A percentile compares a stretch with the other conserved stretches of the same genome.
phyloP scores from a whole-genome alignment of 2,113 vertebrate species.

The Larimichthys polyactis region DNA sequence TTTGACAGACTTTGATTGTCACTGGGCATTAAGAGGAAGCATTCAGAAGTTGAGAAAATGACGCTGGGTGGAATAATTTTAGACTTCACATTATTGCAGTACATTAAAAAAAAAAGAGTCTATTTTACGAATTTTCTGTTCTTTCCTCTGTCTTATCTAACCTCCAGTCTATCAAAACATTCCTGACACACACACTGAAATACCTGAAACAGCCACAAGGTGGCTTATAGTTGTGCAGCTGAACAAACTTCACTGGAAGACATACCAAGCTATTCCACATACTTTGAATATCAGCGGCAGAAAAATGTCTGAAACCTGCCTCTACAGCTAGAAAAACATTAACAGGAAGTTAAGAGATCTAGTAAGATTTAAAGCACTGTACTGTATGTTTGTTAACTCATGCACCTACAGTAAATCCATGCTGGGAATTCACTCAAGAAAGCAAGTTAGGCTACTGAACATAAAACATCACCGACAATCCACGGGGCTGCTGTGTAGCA shows the following conservation, averaged over 20 bases:
- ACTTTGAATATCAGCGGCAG: conserved; percentile 13
- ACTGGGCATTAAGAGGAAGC: conserved; percentile 56
- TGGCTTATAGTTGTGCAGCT: conserved; percentile 60
- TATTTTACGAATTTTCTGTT: not conserved
- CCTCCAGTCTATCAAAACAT: conserved; percentile 49
- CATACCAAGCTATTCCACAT: conserved; percentile 28
- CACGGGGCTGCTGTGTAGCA: conserved; percentile 43
- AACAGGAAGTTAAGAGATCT: conserved; percentile 16
- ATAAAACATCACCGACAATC: conserved; percentile 35
- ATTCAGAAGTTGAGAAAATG: conserved; percentile 29
- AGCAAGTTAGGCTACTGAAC: conserved; percentile 10
- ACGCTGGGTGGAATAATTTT: conserved; percentile 29
- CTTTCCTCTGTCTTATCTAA: conserved; percentile 2
- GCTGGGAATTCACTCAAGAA: conserved; percentile 43
- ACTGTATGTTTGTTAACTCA: conserved; percentile 40
- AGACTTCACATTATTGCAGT: conserved; percentile 46
- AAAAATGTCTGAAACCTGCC: conserved; percentile 31
- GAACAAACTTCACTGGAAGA: conserved; percentile 55
- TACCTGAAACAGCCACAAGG: conserved; percentile 67
- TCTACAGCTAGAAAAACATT: conserved; percentile 35
- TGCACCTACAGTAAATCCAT: conserved; percentile 66
- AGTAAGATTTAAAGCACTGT: conserved; percentile 29
- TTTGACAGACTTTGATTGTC: conserved; percentile 78
- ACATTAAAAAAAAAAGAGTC: conserved; percentile 18
- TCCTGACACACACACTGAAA: conserved; percentile 45